phyloP scores from a whole-genome alignment of 2,888 invertebrate species.

The Rosalia funebris region DNA sequence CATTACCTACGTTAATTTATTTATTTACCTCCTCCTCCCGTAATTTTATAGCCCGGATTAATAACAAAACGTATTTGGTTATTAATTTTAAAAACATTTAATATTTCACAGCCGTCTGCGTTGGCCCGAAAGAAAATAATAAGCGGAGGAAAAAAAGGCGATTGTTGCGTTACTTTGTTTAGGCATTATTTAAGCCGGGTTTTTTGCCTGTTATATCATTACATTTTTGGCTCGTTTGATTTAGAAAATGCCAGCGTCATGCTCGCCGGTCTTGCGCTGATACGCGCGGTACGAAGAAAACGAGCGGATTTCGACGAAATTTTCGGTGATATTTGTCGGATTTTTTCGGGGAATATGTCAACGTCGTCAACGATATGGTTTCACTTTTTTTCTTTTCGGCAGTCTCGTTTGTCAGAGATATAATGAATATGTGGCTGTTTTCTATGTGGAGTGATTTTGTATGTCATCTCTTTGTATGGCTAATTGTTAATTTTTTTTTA shows the following conservation, averaged over 20 bases:
- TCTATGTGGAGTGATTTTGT: too few species aligned
- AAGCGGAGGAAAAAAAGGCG: not conserved
- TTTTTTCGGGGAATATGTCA: too few species aligned
- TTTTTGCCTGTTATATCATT: constrained; percentile 4
- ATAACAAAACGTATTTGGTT: too few species aligned
- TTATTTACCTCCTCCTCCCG: not conserved
- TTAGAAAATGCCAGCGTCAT: not conserved
- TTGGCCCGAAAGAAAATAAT: not conserved
- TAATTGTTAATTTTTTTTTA: too few species aligned
- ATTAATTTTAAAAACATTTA: not conserved
- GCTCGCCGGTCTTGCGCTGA: not conserved
- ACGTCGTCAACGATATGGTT: too few species aligned
- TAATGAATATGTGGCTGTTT: too few species aligned
- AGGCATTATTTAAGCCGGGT: not conserved
- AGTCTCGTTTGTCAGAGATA: too few species aligned
- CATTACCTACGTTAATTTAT: not conserved
- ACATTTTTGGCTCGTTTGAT: not conserved
- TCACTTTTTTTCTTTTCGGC: too few species aligned
- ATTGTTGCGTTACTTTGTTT: not conserved
- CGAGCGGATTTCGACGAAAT: too few species aligned
- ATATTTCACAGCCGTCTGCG: not conserved
- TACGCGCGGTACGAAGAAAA: too few species aligned
- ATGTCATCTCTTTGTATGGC: too few species aligned
- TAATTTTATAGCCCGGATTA: not conserved
- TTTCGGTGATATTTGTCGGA: too few species aligned